Evolutionary conservation across 2,113 vertebrate species (phyloP), one percentile per base, ranked within the genome.

Genomic region (Leptocoma aspasia): DNA sequence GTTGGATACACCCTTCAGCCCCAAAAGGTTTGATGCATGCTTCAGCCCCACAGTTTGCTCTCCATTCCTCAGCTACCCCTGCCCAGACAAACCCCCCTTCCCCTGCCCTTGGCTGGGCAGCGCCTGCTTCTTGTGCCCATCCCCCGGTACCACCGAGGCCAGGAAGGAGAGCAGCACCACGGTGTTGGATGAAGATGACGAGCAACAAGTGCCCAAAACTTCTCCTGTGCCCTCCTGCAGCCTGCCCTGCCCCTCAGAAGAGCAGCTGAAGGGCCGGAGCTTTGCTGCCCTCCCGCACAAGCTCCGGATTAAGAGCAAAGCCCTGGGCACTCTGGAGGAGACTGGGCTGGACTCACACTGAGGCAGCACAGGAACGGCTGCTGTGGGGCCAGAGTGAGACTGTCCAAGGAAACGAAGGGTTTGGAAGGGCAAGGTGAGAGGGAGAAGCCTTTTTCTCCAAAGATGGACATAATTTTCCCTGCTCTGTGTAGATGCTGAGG

Each of bases 251-350:
- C 63, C 94, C 16, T 45, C 75, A 4, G 89, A 92, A 39, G 84
- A 49, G 3, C 57, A 70, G 10, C 19, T 33, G 0, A 91, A 86
- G 85, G 65, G 31, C 17, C 75, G 53, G 31, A 81, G 54, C 54
- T 90, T 22, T 39, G 90, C 97, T 12, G 97, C 97, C 7, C 95
- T 98, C 61, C 98, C 98, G 10, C 97, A 98, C 84, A 99, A 98
- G 93, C 96, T 98, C 66, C 95, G 97, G 52, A 96, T 99, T 78
- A 99, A 99, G 79, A 96, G 95, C 56, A 97, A 54, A 72, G 59
- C 89, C 23, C 85, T 71, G 10, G 61, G 64, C 18, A n/a, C 31
- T 20, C 72, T 93, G 82, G 89, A 91, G 39, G 86, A 90, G 23
- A 31, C 27, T 5, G 56, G 79, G 42, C 63, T 82, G 42, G 86